Evolutionary conservation across 1,140 invertebrate species (phyloP), one percentile per base, ranked within the genome.

Genomic region (Pseudomyrmex sp.): DNA sequence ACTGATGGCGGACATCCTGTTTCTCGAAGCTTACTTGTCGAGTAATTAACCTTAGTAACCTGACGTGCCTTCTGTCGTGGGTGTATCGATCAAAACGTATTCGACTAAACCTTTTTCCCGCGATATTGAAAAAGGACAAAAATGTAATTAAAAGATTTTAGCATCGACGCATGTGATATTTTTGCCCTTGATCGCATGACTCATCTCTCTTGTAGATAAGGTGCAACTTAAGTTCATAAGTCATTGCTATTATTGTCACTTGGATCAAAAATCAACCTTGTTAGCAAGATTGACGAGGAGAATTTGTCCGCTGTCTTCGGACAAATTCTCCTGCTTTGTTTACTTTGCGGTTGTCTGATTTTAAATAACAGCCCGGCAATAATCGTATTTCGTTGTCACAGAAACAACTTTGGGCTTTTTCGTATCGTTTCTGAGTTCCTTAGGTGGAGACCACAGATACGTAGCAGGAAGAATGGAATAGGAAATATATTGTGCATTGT

Each of bases 401-500:
- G 63, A 62, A 84, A 76, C 83, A 70, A 72, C 70, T 72, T 52
- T 48, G 12, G 77, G 12, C 20, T 48, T 3, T 59, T n/a, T 13
- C 56, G 15, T 44, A 18, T 68, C 13, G 50, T 8, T 10, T 23
- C 2, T n/a, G 68, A 52, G 26, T 66, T 84, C 84, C 84, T 83
- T 86, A 84, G 84, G 86, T 89, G 84, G 84, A 35, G 84, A 84
- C 79, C 61, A 79, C 74, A 74, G 84, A 88, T 88, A 82, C 87
- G 83, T 79, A 74, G 62, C 68, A 69, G 56, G 79, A 80, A 88
- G 84, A 88, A 88, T 76, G 62, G 63, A n/a, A 58, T n/a, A 56
- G 73, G 66, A 44, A 72, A 63, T 35, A 35, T 76, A 76, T 82
- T 85, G 83, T 76, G 66, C 72, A 61, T 44, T 54, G 68, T 54